Percentiles rank a stretch among this genome's conserved stretches.
phyloP scores from a whole-genome alignment of 2,888 invertebrate species.

The Drosophila nr. medialis region DNA sequence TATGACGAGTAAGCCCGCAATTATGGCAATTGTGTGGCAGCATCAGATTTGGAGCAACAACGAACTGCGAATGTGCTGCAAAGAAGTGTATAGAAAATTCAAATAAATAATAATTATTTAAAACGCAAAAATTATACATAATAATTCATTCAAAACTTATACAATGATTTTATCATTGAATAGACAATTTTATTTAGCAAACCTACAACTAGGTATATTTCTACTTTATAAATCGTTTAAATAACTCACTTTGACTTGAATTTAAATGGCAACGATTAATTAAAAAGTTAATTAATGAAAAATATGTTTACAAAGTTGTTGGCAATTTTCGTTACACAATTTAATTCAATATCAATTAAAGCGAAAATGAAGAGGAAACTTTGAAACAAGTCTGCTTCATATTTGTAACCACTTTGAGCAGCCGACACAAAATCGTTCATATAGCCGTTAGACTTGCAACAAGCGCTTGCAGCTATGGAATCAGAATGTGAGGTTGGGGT shows the following conservation, averaged over 20 bases:
- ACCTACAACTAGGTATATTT: not conserved
- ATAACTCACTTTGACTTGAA: not conserved
- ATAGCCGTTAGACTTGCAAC: conserved; percentile 42
- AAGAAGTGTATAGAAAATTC: not conserved
- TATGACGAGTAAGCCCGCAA: conserved; percentile 56
- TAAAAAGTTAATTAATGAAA: not conserved
- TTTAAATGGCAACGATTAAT: not conserved
- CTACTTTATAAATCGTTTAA: not conserved
- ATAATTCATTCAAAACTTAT: too few relatives aligned
- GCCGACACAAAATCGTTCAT: conserved; percentile 20
- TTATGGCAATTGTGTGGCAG: conserved; percentile 45
- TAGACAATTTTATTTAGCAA: too few relatives aligned
- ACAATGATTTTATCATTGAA: not conserved
- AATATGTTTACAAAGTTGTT: conserved; percentile 3
- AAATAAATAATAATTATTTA: not conserved
- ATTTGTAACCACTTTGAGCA: conserved; percentile 5
- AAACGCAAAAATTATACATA: not conserved
- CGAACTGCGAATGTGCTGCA: conserved; percentile 33
- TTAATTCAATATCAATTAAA: not conserved
- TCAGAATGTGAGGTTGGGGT: conserved; percentile 35
- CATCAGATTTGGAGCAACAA: not conserved
- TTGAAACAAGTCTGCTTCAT: conserved; percentile 3
- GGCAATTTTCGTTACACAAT: conserved; percentile 7
- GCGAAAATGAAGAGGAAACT: not conserved
- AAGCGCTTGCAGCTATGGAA: conserved; percentile 4